Percentiles rank a stretch among this genome's conserved stretches.
Evolutionary conservation across 2,888 invertebrate genomes (phyloP).

Genomic region (Temnothorax rugatulus): DNA sequence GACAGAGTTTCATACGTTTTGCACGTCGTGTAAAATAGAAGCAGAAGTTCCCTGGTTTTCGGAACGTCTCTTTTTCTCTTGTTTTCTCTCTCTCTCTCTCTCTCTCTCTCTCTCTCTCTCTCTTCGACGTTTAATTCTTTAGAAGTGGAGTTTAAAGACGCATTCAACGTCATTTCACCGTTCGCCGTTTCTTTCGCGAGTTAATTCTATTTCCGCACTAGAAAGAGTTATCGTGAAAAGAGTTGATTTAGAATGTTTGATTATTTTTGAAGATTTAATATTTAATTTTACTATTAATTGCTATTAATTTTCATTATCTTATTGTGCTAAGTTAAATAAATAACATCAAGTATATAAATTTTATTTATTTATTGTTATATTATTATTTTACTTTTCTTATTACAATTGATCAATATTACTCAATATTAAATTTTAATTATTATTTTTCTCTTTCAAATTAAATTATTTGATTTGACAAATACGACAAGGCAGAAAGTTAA

Average conservation of each 20-base stretch:
- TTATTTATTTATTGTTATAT: background rate
- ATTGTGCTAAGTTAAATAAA: background rate
- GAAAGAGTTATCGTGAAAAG: background rate
- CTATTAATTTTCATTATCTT: background rate
- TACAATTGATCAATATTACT: background rate
- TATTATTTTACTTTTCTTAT: background rate
- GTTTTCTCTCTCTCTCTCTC: background rate
- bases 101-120: background rate
- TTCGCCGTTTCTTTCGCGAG: constrained; percentile 8
- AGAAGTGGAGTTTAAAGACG: background rate
- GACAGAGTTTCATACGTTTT: constrained; percentile 21
- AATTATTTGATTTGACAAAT: constrained; percentile 20
- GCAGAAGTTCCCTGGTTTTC: background rate
- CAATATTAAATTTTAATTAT: background rate
- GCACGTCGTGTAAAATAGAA: background rate
- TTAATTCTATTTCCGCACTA: constrained; percentile 28
- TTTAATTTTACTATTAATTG: constrained; percentile 5
- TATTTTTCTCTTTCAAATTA: background rate
- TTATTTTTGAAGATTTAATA: background rate
- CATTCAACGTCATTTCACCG: background rate
- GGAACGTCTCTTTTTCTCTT: background rate
- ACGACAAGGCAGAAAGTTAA: background rate
- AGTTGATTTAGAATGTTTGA: background rate
- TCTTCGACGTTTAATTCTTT: constrained; percentile 33
- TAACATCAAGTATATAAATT: background rate